Base-by-base conservation (phyloP, 2,797 vertebrate species). In the Labeo calbasu region DNA sequence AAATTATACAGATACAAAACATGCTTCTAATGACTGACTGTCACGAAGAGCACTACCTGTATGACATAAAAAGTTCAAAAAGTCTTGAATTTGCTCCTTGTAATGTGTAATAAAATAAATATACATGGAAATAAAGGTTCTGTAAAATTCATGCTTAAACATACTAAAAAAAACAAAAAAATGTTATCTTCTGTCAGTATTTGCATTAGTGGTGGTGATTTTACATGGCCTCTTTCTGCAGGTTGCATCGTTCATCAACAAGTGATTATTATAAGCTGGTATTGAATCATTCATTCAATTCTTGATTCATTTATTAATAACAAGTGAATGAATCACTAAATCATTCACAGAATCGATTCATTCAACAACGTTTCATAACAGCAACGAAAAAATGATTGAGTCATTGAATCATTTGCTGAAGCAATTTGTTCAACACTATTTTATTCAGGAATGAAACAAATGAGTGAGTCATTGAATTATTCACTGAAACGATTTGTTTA, bases 1-100 rank as follows among this genome's bases (percentile, higher is more conserved):
- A 36, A 6, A 65, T 9, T 21, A 9, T 25, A 19, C 17, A 50
- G 25, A 73, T 66, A 40, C 48, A 73, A 82, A 82, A 78, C 73
- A 43, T 19, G n/a, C n/a, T 43, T 70, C n/a, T n/a, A n/a, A n/a
- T n/a, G n/a, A n/a, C n/a, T n/a, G 6, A 59, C 32, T 55, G 17
- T 55, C 25, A 80, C 36, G 1, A 70, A 70, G 36, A 80, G 50
- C n/a, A 46, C 14, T 19, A 65, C 57, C 21, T 12, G 25, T 12
- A 77, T 25, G 14, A 48, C 57, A 28, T 19, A 46, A 40, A 19
- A 23, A 50, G 15, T 25, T 4, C 6, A 69, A 46, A 12, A 7
- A 23, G n/a, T 15, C 28, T 2, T 5, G 14, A 46, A 19, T 12
- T 46, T 14, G 40, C 68, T 48, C 21, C 2, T n/a, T 69, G 36